These are phyloP conservation scores for Gallinago solitaria DNA, from an alignment of 2,797 vertebrate genomes.

Conservation along the genomic window DNA sequence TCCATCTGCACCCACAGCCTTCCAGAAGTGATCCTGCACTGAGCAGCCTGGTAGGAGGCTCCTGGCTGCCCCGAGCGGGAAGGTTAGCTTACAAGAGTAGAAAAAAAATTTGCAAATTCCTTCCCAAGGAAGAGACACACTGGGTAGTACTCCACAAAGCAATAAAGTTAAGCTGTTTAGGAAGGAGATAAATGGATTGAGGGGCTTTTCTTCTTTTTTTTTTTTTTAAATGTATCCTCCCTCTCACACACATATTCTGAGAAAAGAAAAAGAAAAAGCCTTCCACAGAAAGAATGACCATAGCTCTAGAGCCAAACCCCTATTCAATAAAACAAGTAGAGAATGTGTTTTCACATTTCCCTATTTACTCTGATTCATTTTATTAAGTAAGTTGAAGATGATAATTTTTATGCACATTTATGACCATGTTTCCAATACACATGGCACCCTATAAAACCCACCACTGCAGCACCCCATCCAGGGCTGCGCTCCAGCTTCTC, in stretches of 20 bases:
- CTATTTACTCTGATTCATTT: conserved; percentile 69
- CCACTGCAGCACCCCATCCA: conserved; percentile 5
- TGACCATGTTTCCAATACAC: conserved; percentile 61
- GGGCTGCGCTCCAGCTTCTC: conserved; percentile 15
- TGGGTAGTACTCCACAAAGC: background rate
- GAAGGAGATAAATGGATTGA: background rate
- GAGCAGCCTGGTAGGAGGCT: background rate
- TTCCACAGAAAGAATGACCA: background rate
- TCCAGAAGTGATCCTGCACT: rapidly evolving
- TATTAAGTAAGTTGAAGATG: conserved; percentile 62
- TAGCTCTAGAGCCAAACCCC: conserved; percentile 27
- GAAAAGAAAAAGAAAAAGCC: background rate
- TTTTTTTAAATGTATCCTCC: background rate
- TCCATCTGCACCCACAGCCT: background rate
- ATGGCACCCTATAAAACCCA: conserved; percentile 66
- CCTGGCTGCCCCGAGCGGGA: background rate
- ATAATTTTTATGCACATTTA: conserved; percentile 72
- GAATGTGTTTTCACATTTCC: conserved; percentile 64
- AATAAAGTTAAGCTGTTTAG: background rate
- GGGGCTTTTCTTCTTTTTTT: background rate
- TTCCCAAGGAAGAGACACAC: background rate
- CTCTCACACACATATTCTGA: background rate
- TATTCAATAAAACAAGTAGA: conserved; percentile 32
- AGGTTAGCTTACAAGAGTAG: background rate
- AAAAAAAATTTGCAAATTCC: background rate